Conservation (phyloP, 2,888 invertebrate species). For the Cyclophora albipunctata region DNA sequence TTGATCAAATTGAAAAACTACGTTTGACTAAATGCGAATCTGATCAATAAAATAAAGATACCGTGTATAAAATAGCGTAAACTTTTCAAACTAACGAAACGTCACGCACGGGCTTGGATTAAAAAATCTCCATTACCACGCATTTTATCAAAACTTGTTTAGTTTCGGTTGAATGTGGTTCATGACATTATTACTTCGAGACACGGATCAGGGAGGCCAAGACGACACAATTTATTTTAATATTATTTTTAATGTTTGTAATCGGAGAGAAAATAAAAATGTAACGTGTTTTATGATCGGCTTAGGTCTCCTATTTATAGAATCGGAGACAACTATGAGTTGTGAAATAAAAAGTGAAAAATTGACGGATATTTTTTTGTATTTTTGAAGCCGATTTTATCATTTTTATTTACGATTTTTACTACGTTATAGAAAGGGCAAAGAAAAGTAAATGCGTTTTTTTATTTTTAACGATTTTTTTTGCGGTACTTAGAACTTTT, state of each 20-base stretch:
- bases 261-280: constrained; percentile 23
- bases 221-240: constrained; percentile 37
- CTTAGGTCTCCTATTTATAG: no score
- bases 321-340: no score
- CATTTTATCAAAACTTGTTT: constrained; percentile 28
- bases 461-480: no score
- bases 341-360: no score
- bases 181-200: constrained; percentile 1
- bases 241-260: constrained; percentile 30
- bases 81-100: constrained; percentile 1
- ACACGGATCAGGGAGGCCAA: constrained; percentile 1
- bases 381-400: no score
- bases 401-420: no score
- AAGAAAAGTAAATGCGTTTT: no score
- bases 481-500: no score
- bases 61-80: no score
- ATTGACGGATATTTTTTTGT: no score
- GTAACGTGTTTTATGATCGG: no score
- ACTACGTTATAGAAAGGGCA: no score
- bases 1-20: constrained; percentile 23
- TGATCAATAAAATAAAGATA: not conserved
- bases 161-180: constrained; percentile 30
- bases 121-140: constrained; percentile 27
- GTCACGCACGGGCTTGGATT: constrained; percentile 28
- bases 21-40: not conserved